Evolutionary conservation across 2,888 invertebrate species (phyloP), one percentile per base, ranked within the genome.

Genomic region (Aelia acuminata): DNA sequence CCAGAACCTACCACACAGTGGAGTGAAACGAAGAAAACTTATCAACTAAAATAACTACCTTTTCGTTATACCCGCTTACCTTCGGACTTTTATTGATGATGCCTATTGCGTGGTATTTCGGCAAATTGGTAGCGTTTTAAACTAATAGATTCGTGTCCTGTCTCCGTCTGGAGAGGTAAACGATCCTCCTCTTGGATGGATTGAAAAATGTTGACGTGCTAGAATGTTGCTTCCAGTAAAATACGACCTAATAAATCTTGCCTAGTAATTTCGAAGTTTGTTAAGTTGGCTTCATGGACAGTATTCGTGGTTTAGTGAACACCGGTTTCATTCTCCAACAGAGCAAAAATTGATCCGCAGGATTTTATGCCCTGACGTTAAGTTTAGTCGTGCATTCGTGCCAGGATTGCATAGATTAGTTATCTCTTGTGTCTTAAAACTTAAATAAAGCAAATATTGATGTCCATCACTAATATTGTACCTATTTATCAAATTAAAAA

Each of bases 151-250:
- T 35, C 63, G 35, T 70, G 63, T 7, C 63, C 18, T 70, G 63
- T 70, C 63, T 5, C 63, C 63, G 35, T 70, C 63, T 35, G 35
- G 63, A 35, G 18, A 3, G 18, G 31, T 35, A 70, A 5, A 70
- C 63, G 63, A 70, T 70, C 63, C 18, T 35, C 63, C 35, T 31
- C 31, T 11, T 35, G 18, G 63, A 35, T 35, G 35, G 26, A 70
- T 70, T 70, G 63, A 70, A 70, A 57, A 70, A 70, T 35, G 63
- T 35, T 70, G 63, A 70, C 63, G 35, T 70, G 63, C 18, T 22
- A 70, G 63, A 35, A 70, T 70, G 63, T 70, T 70, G 35, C 63
- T 70, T 70, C 63, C 8, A 1, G 35, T 70, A 70, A 70, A 70
- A 70, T 70, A 70, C 63, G 63, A 20, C 35, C 63, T 35, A 35